phyloP scores from a whole-genome alignment of 2,888 invertebrate species.

The Anaspis maculata region DNA sequence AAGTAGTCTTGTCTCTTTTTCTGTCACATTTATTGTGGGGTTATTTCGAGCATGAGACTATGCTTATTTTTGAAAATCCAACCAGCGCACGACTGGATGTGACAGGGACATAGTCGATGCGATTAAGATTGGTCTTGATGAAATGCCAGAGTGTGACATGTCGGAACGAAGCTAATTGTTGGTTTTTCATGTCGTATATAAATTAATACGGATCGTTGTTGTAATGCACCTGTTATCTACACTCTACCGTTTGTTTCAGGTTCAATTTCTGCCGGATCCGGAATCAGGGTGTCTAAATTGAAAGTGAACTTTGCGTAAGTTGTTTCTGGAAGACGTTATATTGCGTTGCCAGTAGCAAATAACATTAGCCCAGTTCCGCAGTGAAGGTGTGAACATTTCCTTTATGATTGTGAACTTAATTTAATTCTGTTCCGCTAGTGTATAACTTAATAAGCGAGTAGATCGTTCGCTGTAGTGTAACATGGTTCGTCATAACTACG shows the following conservation, averaged over 20 bases:
- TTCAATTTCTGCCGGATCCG: conserved; percentile 8
- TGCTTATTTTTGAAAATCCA: too few relatives aligned
- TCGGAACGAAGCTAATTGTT: too few relatives aligned
- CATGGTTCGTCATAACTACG: conserved; percentile 16
- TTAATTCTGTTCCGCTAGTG: conserved; percentile 23
- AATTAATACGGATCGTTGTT: conserved; percentile 3
- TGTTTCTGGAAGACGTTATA: conserved; percentile 19
- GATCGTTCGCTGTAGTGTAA: conserved; percentile 14
- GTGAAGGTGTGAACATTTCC: conserved; percentile 25
- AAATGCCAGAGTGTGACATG: too few relatives aligned
- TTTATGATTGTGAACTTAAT: conserved; percentile 24
- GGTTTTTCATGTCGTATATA: too few relatives aligned
- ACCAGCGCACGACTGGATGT: too few relatives aligned
- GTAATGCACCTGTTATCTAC: conserved; percentile 2
- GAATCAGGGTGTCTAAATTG: conserved; percentile 18
- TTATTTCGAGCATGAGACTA: too few relatives aligned
- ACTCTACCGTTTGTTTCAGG: conserved; percentile 17
- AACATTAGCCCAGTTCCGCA: conserved; percentile 22
- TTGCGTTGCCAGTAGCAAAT: conserved; percentile 22
- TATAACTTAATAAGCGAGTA: conserved; percentile 22
- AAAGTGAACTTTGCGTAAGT: conserved; percentile 20
- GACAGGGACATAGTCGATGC: too few relatives aligned
- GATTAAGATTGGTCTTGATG: too few relatives aligned
- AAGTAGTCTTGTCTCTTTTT: too few relatives aligned
- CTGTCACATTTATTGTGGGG: too few relatives aligned